phyloP scores from a whole-genome alignment of 2,113 vertebrate genomes.

The Cettia cetti region DNA sequence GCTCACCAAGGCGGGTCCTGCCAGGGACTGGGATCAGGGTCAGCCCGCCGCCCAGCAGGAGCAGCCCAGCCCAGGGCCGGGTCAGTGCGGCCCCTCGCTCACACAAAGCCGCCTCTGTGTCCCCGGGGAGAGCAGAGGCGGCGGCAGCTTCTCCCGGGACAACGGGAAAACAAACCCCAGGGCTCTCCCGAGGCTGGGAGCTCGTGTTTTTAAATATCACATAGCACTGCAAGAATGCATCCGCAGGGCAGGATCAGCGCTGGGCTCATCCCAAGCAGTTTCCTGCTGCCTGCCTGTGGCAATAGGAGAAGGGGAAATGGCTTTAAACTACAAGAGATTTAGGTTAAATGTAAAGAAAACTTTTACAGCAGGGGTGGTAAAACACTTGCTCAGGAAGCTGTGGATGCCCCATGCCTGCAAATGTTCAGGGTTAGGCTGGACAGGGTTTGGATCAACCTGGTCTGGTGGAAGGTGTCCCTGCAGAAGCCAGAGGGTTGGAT shows the following conservation, averaged over 20 bases:
- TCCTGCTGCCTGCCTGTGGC: neutral
- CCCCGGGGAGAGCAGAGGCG: neutral
- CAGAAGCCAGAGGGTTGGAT: neutral
- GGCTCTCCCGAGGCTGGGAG: neutral
- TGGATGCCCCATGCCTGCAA: neutral
- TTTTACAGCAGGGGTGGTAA: neutral
- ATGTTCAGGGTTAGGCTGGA: neutral
- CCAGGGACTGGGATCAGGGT: neutral
- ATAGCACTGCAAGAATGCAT: neutral
- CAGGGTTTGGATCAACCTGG: neutral
- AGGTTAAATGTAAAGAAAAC: neutral
- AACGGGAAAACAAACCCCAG: neutral
- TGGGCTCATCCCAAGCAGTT: neutral
- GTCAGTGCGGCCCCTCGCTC: neutral
- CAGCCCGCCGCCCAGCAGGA: accelerated
- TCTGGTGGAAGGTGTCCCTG: neutral
- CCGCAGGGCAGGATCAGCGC: accelerated
- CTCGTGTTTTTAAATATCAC: neutral
- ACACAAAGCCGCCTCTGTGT: conserved; percentile 21
- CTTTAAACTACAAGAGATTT: neutral
- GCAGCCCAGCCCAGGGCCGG: neutral
- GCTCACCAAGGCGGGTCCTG: neutral
- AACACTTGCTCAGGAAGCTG: neutral
- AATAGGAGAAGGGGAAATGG: neutral
- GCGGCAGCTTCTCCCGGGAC: neutral